Evolutionary conservation across 2,113 vertebrate genomes (phyloP).

Genomic region (Acanthochromis polyacanthus): DNA sequence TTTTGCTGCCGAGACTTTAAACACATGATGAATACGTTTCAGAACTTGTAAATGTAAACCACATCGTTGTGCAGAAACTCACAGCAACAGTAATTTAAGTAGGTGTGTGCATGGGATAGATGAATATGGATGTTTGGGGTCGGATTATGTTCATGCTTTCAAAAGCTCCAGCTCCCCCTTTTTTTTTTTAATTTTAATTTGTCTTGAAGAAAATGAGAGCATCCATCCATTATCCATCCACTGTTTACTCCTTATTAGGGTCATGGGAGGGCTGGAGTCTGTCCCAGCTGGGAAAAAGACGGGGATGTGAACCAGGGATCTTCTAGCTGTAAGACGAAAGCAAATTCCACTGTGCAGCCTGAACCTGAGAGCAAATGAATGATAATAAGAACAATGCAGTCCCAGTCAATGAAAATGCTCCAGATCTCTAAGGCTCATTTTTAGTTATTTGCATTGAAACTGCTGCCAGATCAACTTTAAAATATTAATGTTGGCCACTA

Average conservation of each 20-base stretch:
- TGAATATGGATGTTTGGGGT: too few relatives aligned
- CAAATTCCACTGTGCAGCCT: too few relatives aligned
- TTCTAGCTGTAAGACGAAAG: too few relatives aligned
- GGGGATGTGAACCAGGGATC: too few relatives aligned
- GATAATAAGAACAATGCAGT: not conserved
- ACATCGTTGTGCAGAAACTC: not conserved
- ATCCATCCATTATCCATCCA: too few relatives aligned
- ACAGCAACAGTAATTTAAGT: not conserved
- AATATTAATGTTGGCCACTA: conserved; percentile 1
- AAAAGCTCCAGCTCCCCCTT: not conserved
- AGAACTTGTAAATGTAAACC: not conserved
- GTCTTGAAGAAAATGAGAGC: not conserved
- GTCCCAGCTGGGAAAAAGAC: too few relatives aligned
- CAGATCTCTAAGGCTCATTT: not conserved
- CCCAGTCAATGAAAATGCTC: conserved; percentile 4
- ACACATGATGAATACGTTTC: too few relatives aligned
- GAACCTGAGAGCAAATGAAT: not conserved
- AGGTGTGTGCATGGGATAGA: not conserved
- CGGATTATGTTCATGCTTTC: not conserved
- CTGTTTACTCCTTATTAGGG: too few relatives aligned
- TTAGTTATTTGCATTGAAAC: not conserved
- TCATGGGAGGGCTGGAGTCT: too few relatives aligned
- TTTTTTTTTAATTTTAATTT: too few relatives aligned
- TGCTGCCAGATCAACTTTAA: not conserved
- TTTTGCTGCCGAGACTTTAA: too few relatives aligned